These are phyloP conservation scores for Mamestra brassicae DNA, from an alignment of 2,888 invertebrate species.

Conservation along the genomic window DNA sequence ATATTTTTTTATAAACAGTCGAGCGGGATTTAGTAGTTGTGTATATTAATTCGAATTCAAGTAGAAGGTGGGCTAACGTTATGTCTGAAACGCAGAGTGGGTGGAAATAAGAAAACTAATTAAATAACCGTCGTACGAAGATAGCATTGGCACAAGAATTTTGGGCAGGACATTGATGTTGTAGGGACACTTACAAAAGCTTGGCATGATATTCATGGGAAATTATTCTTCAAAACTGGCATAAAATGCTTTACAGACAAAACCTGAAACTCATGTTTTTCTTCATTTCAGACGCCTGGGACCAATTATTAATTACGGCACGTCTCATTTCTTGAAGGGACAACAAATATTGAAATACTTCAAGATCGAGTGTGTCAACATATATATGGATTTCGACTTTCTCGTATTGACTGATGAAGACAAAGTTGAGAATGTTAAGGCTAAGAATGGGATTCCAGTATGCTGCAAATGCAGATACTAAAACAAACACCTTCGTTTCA, in stretches of 20 bases:
- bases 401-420: slow-evolving; percentile 51
- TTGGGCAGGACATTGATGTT: neutral
- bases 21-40: no score
- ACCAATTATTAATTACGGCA: slow-evolving; percentile 10
- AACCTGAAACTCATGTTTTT: neutral
- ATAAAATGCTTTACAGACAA: neutral
- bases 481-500: neutral
- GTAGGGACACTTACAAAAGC: neutral
- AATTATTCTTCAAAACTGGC: neutral
- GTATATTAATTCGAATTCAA: no score
- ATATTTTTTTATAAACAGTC: neutral
- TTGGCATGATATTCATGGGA: neutral
- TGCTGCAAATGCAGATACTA: slow-evolving; percentile 17
- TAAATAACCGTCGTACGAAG: neutral
- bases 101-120: neutral
- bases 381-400: slow-evolving; percentile 51
- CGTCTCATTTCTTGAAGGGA: slow-evolving; percentile 17
- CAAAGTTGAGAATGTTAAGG: slow-evolving; percentile 37
- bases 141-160: neutral
- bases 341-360: neutral
- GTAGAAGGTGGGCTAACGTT: neutral
- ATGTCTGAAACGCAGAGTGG: neutral
- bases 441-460: slow-evolving; percentile 19
- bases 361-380: slow-evolving; percentile 52
- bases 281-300: slow-evolving; percentile 45